Evolutionary conservation across 2,113 vertebrate species (phyloP).

Genomic region (Cercopithecus mona): DNA sequence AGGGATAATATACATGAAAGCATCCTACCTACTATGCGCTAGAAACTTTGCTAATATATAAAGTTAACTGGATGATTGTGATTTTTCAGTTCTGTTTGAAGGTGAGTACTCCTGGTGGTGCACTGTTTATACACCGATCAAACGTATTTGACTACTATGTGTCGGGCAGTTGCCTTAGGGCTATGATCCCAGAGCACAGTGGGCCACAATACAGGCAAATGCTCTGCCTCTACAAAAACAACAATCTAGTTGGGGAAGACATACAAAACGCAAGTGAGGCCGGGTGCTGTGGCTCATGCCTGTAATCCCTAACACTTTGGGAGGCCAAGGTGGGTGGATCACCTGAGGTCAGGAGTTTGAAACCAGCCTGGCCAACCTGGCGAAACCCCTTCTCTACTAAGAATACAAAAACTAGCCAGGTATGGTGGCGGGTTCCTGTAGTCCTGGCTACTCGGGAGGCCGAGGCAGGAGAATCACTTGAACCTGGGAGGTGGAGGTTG

Average conservation of each 20-base stretch:
- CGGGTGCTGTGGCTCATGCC: no score
- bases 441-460: no score
- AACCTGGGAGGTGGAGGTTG: no score
- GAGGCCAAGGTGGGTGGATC: no score
- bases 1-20: not conserved
- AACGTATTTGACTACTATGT: not conserved
- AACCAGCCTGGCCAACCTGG: no score
- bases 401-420: no score
- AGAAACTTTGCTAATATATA: not conserved
- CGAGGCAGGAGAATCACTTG: no score
- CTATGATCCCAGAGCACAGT: not conserved
- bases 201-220: not conserved
- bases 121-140: not conserved
- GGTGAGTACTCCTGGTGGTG: not conserved
- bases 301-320: no score
- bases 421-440: no score
- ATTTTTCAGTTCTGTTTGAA: conserved; percentile 8
- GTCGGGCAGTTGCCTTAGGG: not conserved
- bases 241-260: not conserved
- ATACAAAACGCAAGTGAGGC: not conserved
- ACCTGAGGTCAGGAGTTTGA: no score
- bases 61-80: not conserved
- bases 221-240: not conserved
- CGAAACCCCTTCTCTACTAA: no score
- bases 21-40: not conserved